Base-by-base conservation (phyloP, 1,140 invertebrate genomes). In the Drosophila hydei region DNA sequence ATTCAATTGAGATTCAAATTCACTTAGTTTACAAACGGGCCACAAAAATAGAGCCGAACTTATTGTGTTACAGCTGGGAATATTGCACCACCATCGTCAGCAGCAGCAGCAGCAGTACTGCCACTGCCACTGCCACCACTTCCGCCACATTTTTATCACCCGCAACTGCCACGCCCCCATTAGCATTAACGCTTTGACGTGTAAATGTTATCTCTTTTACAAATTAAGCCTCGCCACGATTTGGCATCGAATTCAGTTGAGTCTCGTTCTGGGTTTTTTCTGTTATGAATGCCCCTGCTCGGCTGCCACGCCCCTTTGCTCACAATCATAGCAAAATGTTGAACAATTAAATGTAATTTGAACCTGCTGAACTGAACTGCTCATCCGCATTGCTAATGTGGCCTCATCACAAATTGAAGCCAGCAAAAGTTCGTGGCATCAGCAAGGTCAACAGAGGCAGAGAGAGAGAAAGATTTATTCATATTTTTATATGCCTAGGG, bases 1-100 rank as follows among this genome's bases (percentile, higher is more conserved):
- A 90, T 83, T 90, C 78, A 90, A 90, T 90, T 90, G 75, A 90
- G 81, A 90, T 90, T 90, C 87, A 90, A 90, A 90, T 89, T 89
- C 67, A 89, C 83, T 87, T 87, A 80, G 68, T 62, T 51, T 11
- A 19, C 45, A 43, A 33, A 27, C 21, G 36, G 23, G 38, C 6
- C 55, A 33, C 55, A 30, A 36, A 54, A 54, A 56, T 16, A 25
- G 11, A 14, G 33, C 50, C 27, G 23, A 58, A 65, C 60, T 70
- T 81, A 85, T 88, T 88, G 62, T 87, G 47, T 87, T 88, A 81
- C 81, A 75, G 55, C 52, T 72, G 75, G 69, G 62, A 61, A 68
- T 61, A 50, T 14, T 12, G 27, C 27, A 58, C 47, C 43, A 47
- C 61, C 68, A 68, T 52, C 70, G 23, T 14, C 33, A 14, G n/a